phyloP scores from a whole-genome alignment of 2,888 invertebrate genomes.

The Tenodera sinensis region DNA sequence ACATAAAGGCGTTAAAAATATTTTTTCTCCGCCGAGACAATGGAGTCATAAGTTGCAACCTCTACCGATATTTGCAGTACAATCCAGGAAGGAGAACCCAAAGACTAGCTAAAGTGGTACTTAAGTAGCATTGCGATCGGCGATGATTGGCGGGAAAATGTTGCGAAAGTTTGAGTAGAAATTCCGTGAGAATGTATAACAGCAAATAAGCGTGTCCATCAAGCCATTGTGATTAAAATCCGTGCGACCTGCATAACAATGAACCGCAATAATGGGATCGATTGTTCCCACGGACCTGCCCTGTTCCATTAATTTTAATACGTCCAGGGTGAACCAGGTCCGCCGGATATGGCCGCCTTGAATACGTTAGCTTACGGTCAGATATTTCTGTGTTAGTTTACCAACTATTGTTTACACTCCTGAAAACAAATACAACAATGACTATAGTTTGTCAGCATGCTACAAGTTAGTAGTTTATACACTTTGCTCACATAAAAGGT shows the following conservation, averaged over 20 bases:
- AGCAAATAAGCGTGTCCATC: background rate
- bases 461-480: too few species aligned
- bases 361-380: background rate
- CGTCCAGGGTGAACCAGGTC: background rate
- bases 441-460: too few species aligned
- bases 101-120: too few species aligned
- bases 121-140: too few species aligned
- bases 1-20: too few species aligned
- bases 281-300: background rate
- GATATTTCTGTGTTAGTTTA: background rate
- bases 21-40: too few species aligned
- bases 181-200: background rate
- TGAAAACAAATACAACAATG: too few species aligned
- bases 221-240: background rate
- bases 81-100: too few species aligned
- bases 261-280: background rate
- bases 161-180: background rate
- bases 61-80: too few species aligned
- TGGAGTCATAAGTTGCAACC: too few species aligned
- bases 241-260: background rate
- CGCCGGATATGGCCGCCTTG: background rate
- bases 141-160: background rate
- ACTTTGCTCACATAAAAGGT: too few species aligned
- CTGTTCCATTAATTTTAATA: background rate
- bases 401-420: background rate